A percentile compares a stretch with the other conserved stretches of the same genome.
Evolutionary conservation across 2,113 vertebrate species (phyloP).

Genomic region (Ondatra zibethicus): DNA sequence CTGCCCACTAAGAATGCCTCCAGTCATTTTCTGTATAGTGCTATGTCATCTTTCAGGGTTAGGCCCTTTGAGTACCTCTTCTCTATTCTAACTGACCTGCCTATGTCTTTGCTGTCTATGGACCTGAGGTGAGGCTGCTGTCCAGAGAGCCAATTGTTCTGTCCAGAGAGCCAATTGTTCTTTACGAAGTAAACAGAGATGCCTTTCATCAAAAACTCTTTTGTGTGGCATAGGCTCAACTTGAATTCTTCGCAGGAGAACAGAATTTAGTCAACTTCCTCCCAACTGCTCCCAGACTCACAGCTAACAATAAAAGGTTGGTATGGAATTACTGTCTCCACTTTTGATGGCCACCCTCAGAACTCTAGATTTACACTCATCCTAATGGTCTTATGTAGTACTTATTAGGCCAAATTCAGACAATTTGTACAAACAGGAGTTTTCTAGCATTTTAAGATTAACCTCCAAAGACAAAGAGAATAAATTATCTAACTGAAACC

Average conservation of each 20-base stretch:
- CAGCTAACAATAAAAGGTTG: not conserved
- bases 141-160: fast-evolving
- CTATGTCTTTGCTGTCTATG: not conserved
- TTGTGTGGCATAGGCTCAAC: not conserved
- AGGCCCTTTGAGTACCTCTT: not conserved
- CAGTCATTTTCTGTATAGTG: not conserved
- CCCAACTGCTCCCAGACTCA: not conserved
- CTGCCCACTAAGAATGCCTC: not conserved
- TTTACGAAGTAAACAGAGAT: fast-evolving
- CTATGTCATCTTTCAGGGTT: not conserved
- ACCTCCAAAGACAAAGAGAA: not conserved
- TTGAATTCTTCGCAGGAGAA: not conserved
- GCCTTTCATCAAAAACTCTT: not conserved
- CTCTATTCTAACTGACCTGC: not conserved
- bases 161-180: fast-evolving
- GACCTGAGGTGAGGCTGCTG: fast-evolving
- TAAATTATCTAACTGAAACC: not conserved
- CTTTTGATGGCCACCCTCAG: not conserved
- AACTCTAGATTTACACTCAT: not conserved
- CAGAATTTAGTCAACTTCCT: not conserved
- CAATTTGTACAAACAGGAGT: not conserved
- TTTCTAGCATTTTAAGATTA: not conserved
- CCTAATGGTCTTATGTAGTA: fast-evolving
- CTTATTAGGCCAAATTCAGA: not conserved
- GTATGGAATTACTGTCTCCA: fast-evolving